Conservation (phyloP, 2,888 invertebrate species). For the Drosophila pegasa region DNA sequence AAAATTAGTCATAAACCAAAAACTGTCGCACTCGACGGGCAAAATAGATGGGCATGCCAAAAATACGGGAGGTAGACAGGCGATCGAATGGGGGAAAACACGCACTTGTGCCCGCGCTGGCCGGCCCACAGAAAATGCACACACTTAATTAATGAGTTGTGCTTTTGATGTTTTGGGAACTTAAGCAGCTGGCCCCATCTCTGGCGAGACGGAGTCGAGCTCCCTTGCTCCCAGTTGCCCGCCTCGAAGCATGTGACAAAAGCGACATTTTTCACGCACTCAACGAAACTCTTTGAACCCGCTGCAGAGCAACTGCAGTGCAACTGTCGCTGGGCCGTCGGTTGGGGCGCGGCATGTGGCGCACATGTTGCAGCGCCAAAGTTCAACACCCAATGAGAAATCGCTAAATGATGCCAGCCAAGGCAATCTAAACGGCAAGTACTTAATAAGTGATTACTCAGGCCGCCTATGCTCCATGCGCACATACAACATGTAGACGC, state of each 20-base stretch:
- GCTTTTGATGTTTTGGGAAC: constrained; percentile 77
- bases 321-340: constrained; percentile 21
- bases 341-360: constrained; percentile 58
- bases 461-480: constrained; percentile 4
- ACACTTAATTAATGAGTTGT: constrained; percentile 84
- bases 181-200: constrained; percentile 58
- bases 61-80: constrained; percentile 47
- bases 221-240: constrained; percentile 1
- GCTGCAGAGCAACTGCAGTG: constrained; percentile 13
- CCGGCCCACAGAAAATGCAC: constrained; percentile 75
- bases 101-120: constrained; percentile 10
- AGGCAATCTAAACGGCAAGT: constrained; percentile 54
- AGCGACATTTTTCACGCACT: constrained; percentile 74
- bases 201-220: not conserved
- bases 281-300: constrained; percentile 69
- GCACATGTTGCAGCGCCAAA: constrained; percentile 66
- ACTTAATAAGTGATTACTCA: constrained; percentile 75
- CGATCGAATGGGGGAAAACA: constrained; percentile 25
- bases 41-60: constrained; percentile 54
- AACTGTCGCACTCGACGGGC: constrained; percentile 41
- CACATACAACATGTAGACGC: constrained; percentile 4
- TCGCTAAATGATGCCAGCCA: constrained; percentile 63
- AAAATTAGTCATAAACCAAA: constrained; percentile 68
- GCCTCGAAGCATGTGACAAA: constrained; percentile 68
- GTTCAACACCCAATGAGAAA: constrained; percentile 73